phyloP scores from a whole-genome alignment of 2,888 invertebrate species.

The Mellilla xanthometata region DNA sequence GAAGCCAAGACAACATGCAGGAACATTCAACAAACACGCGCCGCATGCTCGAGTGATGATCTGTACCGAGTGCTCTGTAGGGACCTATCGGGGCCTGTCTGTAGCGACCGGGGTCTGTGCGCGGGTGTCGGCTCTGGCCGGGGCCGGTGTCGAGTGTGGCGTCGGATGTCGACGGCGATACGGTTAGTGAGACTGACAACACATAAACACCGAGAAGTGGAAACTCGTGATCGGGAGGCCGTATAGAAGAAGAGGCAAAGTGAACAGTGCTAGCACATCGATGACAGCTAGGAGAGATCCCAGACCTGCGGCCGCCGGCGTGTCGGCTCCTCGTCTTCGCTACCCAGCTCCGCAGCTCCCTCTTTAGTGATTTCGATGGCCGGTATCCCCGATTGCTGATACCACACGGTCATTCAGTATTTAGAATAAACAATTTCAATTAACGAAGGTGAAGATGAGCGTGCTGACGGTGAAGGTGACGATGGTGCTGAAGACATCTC shows the following conservation, averaged over 20 bases:
- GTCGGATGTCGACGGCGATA: slow-evolving; percentile 63
- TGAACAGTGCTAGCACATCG: slow-evolving; percentile 80
- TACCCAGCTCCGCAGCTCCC: slow-evolving; percentile 85
- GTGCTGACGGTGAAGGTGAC: slow-evolving; percentile 54
- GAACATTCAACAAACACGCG: slow-evolving; percentile 72
- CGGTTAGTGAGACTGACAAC: slow-evolving; percentile 72
- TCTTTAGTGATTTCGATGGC: slow-evolving; percentile 92
- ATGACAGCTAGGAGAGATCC: slow-evolving; percentile 77
- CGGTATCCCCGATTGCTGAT: slow-evolving; percentile 82
- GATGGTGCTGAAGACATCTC: slow-evolving; percentile 30
- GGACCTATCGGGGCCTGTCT: slow-evolving; percentile 31
- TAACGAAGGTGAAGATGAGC: slow-evolving; percentile 53
- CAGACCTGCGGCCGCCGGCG: slow-evolving; percentile 79
- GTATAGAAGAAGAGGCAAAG: slow-evolving; percentile 75
- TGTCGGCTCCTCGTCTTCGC: slow-evolving; percentile 84
- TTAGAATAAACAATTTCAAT: slow-evolving; percentile 54
- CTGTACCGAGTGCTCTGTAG: slow-evolving; percentile 74
- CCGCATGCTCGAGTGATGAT: slow-evolving; percentile 71
- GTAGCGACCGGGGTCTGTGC: slow-evolving; percentile 22
- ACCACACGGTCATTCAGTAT: slow-evolving; percentile 76
- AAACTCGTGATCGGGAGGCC: slow-evolving; percentile 72
- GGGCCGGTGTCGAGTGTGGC: slow-evolving; percentile 55
- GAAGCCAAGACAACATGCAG: slow-evolving; percentile 82
- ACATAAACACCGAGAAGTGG: slow-evolving; percentile 77
- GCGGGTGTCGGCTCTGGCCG: slow-evolving; percentile 42